Evolutionary conservation across 2,888 invertebrate genomes (phyloP).

Genomic region (Pristionchus arcanus): DNA sequence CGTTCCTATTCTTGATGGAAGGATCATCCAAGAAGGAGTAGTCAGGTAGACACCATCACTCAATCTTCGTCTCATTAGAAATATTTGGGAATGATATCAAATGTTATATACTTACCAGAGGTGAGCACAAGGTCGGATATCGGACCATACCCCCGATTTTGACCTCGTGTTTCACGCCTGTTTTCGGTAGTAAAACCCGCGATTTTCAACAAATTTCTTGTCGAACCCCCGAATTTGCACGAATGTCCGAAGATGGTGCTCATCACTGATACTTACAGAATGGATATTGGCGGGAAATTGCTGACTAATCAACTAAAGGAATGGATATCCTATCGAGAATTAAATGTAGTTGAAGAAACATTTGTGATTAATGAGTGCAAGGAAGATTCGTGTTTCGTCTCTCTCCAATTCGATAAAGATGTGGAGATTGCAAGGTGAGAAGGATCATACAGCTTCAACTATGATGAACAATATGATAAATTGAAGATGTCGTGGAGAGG

Average conservation of each 20-base stretch:
- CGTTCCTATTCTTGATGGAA: slow-evolving; percentile 90
- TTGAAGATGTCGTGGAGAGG: slow-evolving; percentile 79
- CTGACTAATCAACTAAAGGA: slow-evolving; percentile 98
- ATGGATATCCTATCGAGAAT: slow-evolving; percentile 91
- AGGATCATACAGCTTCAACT: neutral
- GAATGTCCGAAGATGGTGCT: too few relatives aligned
- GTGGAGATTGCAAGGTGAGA: slow-evolving; percentile 83
- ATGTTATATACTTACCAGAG: too few relatives aligned
- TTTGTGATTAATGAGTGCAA: slow-evolving; percentile 88
- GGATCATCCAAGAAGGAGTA: slow-evolving; percentile 70
- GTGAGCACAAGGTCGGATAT: too few relatives aligned
- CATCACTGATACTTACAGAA: too few relatives aligned
- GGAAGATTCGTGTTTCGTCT: slow-evolving; percentile 96
- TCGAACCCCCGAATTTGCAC: too few relatives aligned
- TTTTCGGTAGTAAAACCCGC: too few relatives aligned
- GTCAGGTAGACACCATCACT: slow-evolving; percentile 61
- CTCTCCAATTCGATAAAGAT: slow-evolving; percentile 89
- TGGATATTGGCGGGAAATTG: slow-evolving; percentile 96
- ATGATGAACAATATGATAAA: neutral
- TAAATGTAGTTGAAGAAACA: slow-evolving; percentile 87
- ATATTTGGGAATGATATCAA: neutral
- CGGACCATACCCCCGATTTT: too few relatives aligned
- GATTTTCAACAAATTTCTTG: too few relatives aligned
- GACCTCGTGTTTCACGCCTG: too few relatives aligned
- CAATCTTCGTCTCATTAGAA: neutral